phyloP scores from a whole-genome alignment of 2,113 vertebrate species.

The Menidia beryllina region DNA sequence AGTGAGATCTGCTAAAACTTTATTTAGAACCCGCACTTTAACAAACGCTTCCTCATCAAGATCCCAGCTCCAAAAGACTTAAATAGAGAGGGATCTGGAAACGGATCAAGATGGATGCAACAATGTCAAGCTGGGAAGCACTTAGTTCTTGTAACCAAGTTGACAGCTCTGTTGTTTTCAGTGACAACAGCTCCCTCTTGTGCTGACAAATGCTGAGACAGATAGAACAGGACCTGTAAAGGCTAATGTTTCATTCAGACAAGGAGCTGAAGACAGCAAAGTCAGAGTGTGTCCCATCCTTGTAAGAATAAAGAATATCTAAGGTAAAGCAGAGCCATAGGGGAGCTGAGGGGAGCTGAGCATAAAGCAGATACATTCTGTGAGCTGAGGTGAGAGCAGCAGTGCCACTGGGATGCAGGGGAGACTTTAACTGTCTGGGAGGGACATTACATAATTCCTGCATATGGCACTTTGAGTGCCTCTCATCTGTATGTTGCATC shows the following conservation, averaged over 20 bases:
- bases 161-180: constrained; percentile 20
- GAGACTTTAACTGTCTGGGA: constrained; percentile 40
- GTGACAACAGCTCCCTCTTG: constrained; percentile 64
- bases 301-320: constrained; percentile 51
- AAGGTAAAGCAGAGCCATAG: constrained; percentile 35
- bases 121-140: constrained; percentile 19
- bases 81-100: constrained; percentile 1
- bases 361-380: constrained; percentile 39
- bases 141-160: constrained; percentile 1
- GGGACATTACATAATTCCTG: constrained; percentile 47
- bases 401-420: constrained; percentile 21
- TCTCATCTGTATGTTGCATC: constrained; percentile 17
- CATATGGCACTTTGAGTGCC: constrained; percentile 45
- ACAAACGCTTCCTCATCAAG: too few relatives aligned
- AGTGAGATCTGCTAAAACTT: too few relatives aligned
- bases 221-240: neutral
- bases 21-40: too few relatives aligned
- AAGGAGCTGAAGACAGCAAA: constrained; percentile 31
- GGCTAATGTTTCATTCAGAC: constrained; percentile 2
- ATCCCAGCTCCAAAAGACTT: too few relatives aligned
- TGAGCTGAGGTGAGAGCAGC: constrained; percentile 53
- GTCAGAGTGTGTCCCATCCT: constrained; percentile 31
- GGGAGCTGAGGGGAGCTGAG: constrained; percentile 36
- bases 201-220: constrained; percentile 21
- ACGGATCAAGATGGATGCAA: constrained; percentile 6